These are phyloP conservation scores for Phrynosoma platyrhinos DNA, from an alignment of 2,113 vertebrate species.

Conservation along the genomic window DNA sequence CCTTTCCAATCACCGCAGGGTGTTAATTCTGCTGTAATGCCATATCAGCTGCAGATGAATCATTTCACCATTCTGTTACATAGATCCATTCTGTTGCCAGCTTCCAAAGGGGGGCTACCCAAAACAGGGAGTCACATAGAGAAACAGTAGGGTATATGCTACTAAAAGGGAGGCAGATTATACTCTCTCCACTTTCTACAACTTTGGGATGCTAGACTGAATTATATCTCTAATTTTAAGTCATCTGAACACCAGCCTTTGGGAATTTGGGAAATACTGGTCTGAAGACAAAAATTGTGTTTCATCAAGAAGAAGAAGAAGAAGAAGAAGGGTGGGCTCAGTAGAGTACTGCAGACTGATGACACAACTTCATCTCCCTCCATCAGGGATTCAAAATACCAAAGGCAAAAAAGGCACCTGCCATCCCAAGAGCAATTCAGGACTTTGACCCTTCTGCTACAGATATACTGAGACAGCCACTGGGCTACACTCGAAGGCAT, in stretches of 20 bases:
- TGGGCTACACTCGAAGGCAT: not conserved
- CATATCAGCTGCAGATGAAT: not conserved
- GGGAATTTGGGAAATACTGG: not conserved
- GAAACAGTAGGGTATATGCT: not conserved
- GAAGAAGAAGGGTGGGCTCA: rapidly evolving
- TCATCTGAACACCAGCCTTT: no score
- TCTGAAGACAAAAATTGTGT: not conserved
- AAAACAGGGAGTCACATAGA: not conserved
- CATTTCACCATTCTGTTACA: not conserved
- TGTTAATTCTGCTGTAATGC: not conserved
- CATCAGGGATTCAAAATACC: rapidly evolving
- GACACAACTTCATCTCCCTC: not conserved
- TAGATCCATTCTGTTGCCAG: not conserved
- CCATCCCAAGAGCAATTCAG: slow-evolving; percentile 20
- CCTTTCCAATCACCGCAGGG: not conserved
- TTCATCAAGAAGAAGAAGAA: not conserved
- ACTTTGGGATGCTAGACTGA: not conserved
- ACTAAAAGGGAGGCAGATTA: not conserved
- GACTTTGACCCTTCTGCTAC: not conserved
- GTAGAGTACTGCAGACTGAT: not conserved
- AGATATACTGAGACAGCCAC: not conserved
- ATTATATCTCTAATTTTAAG: not conserved
- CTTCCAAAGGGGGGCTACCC: not conserved
- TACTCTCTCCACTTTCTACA: not conserved
- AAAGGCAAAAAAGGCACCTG: slow-evolving; percentile 22